Conservation (phyloP, 2,797 vertebrate genomes). For the Stomatorhinus walkeri region DNA sequence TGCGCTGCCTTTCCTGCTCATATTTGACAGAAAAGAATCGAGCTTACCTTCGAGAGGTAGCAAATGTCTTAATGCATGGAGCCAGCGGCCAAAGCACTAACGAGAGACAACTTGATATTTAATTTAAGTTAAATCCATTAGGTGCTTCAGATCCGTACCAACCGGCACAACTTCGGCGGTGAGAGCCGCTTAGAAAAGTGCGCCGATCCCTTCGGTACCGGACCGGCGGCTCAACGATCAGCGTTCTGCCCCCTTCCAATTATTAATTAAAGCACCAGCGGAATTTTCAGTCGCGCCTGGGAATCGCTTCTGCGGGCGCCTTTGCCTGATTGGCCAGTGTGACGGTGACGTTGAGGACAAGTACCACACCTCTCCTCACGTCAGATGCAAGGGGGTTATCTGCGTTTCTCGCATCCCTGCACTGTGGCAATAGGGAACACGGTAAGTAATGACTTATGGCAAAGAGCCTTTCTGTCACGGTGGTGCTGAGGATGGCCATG, state of each 20-base stretch:
- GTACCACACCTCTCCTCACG: slow-evolving; percentile 16
- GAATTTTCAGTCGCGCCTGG: slow-evolving; percentile 21
- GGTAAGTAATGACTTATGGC: background rate
- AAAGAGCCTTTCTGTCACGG: background rate
- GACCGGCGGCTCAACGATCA: background rate
- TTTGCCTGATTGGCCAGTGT: slow-evolving; percentile 19
- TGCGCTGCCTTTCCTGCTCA: background rate
- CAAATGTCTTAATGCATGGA: background rate
- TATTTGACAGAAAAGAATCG: background rate
- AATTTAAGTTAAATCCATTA: slow-evolving; percentile 22
- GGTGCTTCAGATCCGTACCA: background rate
- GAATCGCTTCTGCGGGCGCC: slow-evolving; percentile 1
- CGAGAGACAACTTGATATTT: background rate
- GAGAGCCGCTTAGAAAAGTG: background rate
- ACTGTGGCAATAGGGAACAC: background rate
- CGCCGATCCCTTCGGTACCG: background rate
- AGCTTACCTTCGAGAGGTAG: background rate
- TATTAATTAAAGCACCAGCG: slow-evolving; percentile 22
- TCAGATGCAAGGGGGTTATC: background rate
- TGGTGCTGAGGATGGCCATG: background rate
- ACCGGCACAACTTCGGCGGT: background rate
- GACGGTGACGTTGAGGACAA: slow-evolving; percentile 16
- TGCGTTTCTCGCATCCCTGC: background rate
- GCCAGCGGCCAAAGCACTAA: background rate
- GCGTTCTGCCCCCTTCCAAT: background rate